Base-by-base conservation (phyloP, 1,140 invertebrate species). In the Triops longicaudatus region DNA sequence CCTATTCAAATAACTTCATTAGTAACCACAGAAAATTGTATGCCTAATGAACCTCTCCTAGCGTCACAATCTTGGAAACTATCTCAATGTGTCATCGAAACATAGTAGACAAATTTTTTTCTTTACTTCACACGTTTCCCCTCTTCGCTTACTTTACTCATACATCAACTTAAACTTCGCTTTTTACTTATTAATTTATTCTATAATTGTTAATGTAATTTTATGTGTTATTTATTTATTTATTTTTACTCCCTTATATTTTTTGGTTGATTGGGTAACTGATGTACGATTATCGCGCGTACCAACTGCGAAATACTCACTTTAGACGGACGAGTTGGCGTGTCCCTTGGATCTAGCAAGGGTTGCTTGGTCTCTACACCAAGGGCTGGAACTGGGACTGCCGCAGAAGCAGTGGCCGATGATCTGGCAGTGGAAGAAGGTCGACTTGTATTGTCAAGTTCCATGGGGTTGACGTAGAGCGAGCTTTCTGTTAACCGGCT, bases 401-500 rank as follows among this genome's bases (percentile, higher is more conserved):
- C 76, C 71, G 27, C n/a, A 26, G 76, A 77, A 7, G 41, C n/a
- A 22, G 26, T 31, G 37, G 11, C 7, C n/a, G 31, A 80, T 81
- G 82, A 80, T 79, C 73, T 75, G 27, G 42, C 73, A 28, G 80
- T 80, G 63, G 44, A 76, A 41, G 31, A 26, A 82, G 83, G 76
- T 78, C 72, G 81, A 50, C n/a, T 76, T 74, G 26, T 76, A 14
- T 42, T 72, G 5, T 80, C 79, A 27, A 81, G 79, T 22, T 93
- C 92, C 84, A 97, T 83, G 11, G 95, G 94, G 86, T 97, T 97
- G 81, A 97, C 91, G 85, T 97, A 97, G 79, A 83, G 92, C 92
- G 79, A 89, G 90, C 79, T 83, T 77, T 77, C 79, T 73, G 77
- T 76, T 43, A 77, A 79, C 78, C 78, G 74, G 73, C 80, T 75